Base-by-base conservation (phyloP, 2,797 vertebrate genomes). In the Platalea minor region DNA sequence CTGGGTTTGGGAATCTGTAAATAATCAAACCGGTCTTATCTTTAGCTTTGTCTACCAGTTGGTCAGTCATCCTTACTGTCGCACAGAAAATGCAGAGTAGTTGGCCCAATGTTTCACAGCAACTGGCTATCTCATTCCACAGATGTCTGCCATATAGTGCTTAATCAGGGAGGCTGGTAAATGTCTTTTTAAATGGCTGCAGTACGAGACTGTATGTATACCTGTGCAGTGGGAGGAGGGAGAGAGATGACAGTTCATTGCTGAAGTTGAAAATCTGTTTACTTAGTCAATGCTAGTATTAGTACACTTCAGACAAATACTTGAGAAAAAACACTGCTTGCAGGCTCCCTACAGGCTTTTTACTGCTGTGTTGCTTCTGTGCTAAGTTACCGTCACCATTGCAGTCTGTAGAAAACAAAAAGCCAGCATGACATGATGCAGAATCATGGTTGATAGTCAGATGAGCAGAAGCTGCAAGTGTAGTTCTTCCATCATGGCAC, bases 1-100 rank as follows among this genome's bases (percentile, higher is more conserved):
- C 67, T 92, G 80, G n/a, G 23, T 69, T 92, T 91, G 68, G 75
- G 67, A 94, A 68, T 54, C 81, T 95, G 90, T 97, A 93, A 97
- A 95, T 97, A 82, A 95, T 97, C 91, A 91, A 96, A 79, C 90
- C 2, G 1, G 26, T 23, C 61, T 93, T 96, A 57, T 89, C 68
- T 95, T 65, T 39, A 63, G 70, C 86, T 85, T 35, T 53, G 43
- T 67, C 68, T 83, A 0, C 37, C 45, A 78, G 57, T 46, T 85
- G 72, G n/a, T 75, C 60, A 45, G 54, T 31, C 29, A 16, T 82
- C n/a, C n/a, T 20, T 57, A 8, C 48, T 73, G 72, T 78, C 6
- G 0, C 60, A 60, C 24, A 37, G 59, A n/a, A 91, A n/a, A 70
- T 5, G 11, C 2, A 3, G 20, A 29, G 25, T 81, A 26, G 46